These are phyloP conservation scores for Thunnus maccoyii DNA, from an alignment of 2,113 vertebrate species.

Conservation along the genomic window DNA sequence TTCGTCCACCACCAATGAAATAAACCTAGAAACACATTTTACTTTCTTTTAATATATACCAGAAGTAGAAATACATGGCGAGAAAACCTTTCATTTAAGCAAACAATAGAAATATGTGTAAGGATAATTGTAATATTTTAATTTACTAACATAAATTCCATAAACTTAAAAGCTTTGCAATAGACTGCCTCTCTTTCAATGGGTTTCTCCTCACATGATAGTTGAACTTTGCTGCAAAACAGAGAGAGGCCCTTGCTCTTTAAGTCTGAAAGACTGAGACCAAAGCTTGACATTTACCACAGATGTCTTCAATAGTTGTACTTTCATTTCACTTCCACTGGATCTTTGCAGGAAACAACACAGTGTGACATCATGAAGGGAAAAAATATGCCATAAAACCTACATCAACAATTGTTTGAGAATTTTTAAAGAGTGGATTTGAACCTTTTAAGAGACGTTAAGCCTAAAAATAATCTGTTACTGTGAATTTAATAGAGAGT, in stretches of 20 bases:
- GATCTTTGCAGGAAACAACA: slow-evolving; percentile 10
- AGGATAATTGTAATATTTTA: not conserved
- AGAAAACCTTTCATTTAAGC: not conserved
- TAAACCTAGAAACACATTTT: not conserved
- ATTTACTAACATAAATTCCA: not conserved
- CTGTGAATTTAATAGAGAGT: slow-evolving; percentile 4
- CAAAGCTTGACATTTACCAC: slow-evolving; percentile 56
- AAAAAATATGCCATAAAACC: not conserved
- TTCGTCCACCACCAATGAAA: not conserved
- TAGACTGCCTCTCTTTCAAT: not conserved
- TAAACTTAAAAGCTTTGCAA: slow-evolving; percentile 11
- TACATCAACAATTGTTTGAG: not conserved
- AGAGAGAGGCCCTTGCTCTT: slow-evolving; percentile 37
- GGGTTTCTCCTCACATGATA: slow-evolving; percentile 19
- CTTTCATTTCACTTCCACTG: slow-evolving; percentile 20
- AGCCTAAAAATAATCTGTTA: slow-evolving; percentile 20
- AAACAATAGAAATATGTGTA: not conserved
- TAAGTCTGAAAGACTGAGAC: slow-evolving; percentile 21
- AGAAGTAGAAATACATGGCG: not conserved
- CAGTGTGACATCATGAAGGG: slow-evolving; percentile 4
- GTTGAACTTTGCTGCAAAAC: slow-evolving; percentile 50
- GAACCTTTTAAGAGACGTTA: slow-evolving; percentile 12
- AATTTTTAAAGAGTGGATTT: not conserved
- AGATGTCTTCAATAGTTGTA: slow-evolving; percentile 7
- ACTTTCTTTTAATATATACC: not conserved